Evolutionary conservation across 2,888 invertebrate species (phyloP), one percentile per base, ranked within the genome.

Genomic region (Eilema depressum): DNA sequence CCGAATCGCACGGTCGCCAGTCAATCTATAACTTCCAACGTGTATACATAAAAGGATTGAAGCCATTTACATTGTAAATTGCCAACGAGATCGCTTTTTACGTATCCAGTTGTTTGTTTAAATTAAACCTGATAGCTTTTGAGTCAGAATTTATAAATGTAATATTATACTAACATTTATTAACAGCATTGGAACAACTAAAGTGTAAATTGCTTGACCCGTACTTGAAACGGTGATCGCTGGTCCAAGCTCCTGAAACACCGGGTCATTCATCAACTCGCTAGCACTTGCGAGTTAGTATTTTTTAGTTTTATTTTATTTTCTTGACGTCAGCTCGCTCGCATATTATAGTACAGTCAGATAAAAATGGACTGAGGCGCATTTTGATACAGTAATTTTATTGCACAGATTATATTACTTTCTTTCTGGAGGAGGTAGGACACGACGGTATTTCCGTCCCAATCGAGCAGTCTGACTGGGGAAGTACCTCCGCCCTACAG

Each of bases 51-150:
- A 64, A 69, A 69, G 69, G 69, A 69, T 69, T 64, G 69, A 23
- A 59, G 57, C 41, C 59, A 69, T 69, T 69, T 69, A 69, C 63
- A 69, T 64, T 69, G 69, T 69, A 64, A 69, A 69, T 69, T 63
- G 56, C 56, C 57, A 41, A 64, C 69, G 69, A 64, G 33, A 57
- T 63, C 57, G 59, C 41, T 33, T 69, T 68, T 64, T 69, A 63
- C 33, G 59, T 64, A 20, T 25, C 30, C 41, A 57, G 63, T 59
- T 69, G 47, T 69, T 69, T 69, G 69, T 69, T 69, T 69, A 63
- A 69, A 69, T 69, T 64, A 69, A 69, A 17, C 1, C 37, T 57
- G 63, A 69, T 69, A 37, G 61, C 59, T 69, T 69, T 63, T 63
- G 37, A 20, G 47, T 25, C 37, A 63, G 33, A 63, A 23, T 63